These are phyloP conservation scores for Carduelis carduelis DNA, from an alignment of 2,797 vertebrate genomes.

Conservation along the genomic window DNA sequence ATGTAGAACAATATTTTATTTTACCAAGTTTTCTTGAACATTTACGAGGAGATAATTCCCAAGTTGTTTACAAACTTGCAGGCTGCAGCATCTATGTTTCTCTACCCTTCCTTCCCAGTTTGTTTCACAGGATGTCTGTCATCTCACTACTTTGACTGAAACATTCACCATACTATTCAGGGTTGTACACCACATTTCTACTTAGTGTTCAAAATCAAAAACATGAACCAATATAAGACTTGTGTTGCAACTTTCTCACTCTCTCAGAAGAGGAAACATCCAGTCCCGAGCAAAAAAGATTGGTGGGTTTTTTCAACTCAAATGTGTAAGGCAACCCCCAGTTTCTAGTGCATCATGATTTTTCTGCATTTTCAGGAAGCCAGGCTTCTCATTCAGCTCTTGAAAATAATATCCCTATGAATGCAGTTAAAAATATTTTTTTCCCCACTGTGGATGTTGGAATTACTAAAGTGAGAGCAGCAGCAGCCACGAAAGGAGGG, in stretches of 20 bases:
- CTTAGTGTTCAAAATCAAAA: background rate
- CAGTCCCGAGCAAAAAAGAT: background rate
- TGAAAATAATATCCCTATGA: background rate
- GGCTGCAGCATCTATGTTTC: background rate
- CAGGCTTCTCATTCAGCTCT: background rate
- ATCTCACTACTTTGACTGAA: background rate
- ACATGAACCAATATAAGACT: background rate
- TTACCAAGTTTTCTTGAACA: background rate
- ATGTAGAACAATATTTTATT: background rate
- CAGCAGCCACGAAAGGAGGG: background rate
- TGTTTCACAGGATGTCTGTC: background rate
- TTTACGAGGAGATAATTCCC: background rate
- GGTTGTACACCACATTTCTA: background rate
- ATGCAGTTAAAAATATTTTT: background rate
- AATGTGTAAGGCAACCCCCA: background rate
- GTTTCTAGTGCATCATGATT: background rate
- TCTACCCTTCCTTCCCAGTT: background rate
- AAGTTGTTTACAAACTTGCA: background rate
- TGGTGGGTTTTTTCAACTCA: background rate
- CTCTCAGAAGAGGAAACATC: background rate
- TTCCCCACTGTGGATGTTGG: background rate
- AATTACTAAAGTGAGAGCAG: background rate
- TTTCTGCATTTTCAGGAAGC: background rate
- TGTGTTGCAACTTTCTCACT: background rate
- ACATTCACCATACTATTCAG: background rate